Percentiles rank a stretch among this genome's conserved stretches.
Conservation (phyloP, 1,140 invertebrate genomes). For the Drosophila saltans region DNA sequence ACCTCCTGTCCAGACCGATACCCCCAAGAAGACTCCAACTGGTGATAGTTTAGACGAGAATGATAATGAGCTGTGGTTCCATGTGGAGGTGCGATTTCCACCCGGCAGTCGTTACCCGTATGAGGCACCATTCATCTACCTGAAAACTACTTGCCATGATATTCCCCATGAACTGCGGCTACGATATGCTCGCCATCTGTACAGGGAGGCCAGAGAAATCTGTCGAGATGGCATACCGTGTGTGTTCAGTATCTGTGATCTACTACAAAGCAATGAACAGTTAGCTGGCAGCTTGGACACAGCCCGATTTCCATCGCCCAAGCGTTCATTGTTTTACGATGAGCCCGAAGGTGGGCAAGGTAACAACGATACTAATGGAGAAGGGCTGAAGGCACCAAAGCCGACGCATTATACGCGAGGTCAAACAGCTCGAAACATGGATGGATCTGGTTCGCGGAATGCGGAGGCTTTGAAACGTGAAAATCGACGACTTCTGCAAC, state of each 20-base stretch:
- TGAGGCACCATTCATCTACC: slow-evolving; percentile 88
- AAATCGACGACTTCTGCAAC: slow-evolving; percentile 86
- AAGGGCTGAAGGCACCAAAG: slow-evolving; percentile 35
- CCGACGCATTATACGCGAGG: slow-evolving; percentile 87
- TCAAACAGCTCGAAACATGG: slow-evolving; percentile 75
- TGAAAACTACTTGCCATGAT: slow-evolving; percentile 85
- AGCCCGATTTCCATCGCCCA: slow-evolving; percentile 85
- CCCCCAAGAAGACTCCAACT: slow-evolving; percentile 36
- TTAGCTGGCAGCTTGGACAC: slow-evolving; percentile 86
- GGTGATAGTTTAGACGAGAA: slow-evolving; percentile 61
- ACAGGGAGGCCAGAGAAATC: slow-evolving; percentile 86
- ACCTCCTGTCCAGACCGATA: slow-evolving; percentile 65
- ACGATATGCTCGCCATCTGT: slow-evolving; percentile 86
- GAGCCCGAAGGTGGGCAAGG: slow-evolving; percentile 31
- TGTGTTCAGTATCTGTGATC: slow-evolving; percentile 88
- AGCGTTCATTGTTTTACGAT: slow-evolving; percentile 72
- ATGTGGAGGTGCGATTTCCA: slow-evolving; percentile 90
- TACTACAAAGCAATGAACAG: slow-evolving; percentile 88
- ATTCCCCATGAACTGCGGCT: slow-evolving; percentile 87
- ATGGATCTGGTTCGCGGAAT: slow-evolving; percentile 83
- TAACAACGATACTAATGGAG: slow-evolving; percentile 7
- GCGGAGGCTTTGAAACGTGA: slow-evolving; percentile 85
- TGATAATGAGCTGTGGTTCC: slow-evolving; percentile 83
- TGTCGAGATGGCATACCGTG: slow-evolving; percentile 87
- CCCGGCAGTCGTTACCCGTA: slow-evolving; percentile 88